Percentiles rank a stretch among this genome's conserved stretches.
phyloP scores from a whole-genome alignment of 2,888 invertebrate species.

The Drosophila gaucha region DNA sequence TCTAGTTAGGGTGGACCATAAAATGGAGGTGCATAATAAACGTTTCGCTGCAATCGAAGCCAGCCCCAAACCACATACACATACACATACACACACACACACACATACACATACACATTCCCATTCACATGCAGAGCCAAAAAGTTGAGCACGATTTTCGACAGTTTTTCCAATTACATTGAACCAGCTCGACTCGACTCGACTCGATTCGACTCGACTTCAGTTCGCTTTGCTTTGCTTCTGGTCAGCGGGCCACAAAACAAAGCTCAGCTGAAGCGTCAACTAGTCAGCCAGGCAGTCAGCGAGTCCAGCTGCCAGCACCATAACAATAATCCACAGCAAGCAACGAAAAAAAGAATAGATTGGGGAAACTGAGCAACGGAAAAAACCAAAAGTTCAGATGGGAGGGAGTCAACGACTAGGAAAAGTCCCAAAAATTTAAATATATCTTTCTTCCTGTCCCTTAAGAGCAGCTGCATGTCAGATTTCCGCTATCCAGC shows the following conservation, averaged over 20 bases:
- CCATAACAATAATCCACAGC: slow-evolving; percentile 41
- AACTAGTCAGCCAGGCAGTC: slow-evolving; percentile 14
- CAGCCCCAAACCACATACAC: background rate
- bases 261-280: slow-evolving; percentile 16
- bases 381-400: background rate
- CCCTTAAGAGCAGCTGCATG: no score
- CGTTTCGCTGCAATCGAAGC: slow-evolving; percentile 7
- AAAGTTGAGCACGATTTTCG: slow-evolving; percentile 21
- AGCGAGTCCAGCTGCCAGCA: slow-evolving; percentile 20
- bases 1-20: slow-evolving; percentile 17
- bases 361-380: background rate
- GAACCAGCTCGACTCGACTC: slow-evolving; percentile 5
- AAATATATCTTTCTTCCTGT: no score
- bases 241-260: slow-evolving; percentile 16
- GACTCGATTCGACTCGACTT: background rate
- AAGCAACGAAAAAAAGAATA: background rate
- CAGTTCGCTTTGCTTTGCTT: no score
- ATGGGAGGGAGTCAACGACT: background rate
- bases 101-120: no score
- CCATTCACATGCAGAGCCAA: background rate
- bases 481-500: no score
- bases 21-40: slow-evolving; percentile 36
- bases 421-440: slow-evolving; percentile 2
- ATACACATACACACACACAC: background rate
- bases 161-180: slow-evolving; percentile 38